These are phyloP conservation scores for Rhinichthys osculus DNA, from an alignment of 2,797 vertebrate genomes.

Conservation along the genomic window DNA sequence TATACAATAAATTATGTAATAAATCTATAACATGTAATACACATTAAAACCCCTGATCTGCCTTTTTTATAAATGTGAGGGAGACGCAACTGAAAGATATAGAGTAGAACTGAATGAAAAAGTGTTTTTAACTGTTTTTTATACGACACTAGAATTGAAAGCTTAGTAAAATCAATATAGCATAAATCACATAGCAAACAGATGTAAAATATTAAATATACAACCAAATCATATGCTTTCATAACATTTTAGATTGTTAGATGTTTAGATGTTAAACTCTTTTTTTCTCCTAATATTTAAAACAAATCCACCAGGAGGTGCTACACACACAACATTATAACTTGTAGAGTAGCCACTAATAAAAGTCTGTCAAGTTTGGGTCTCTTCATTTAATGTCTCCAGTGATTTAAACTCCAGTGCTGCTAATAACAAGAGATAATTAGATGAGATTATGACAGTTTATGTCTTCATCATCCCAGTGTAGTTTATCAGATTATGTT, in stretches of 20 bases:
- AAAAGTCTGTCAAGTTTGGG: not conserved
- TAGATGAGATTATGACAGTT: not conserved
- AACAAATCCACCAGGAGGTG: constrained; percentile 40
- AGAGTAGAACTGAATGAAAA: not conserved
- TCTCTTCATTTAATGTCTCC: not conserved
- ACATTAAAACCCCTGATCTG: not conserved
- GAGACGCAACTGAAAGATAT: not conserved
- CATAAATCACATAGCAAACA: not conserved
- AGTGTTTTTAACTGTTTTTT: not conserved
- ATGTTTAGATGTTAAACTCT: not conserved
- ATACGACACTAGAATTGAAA: not conserved
- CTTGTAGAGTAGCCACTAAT: not conserved
- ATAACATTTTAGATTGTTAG: not conserved
- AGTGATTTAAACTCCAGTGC: not conserved
- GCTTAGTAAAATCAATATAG: not conserved
- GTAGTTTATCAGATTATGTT: not conserved
- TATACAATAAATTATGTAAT: not conserved
- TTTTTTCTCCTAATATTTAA: not conserved
- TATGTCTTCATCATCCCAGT: not conserved
- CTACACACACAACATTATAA: constrained; percentile 22
- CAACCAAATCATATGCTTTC: not conserved
- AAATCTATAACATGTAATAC: too few relatives aligned
- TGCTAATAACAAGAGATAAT: not conserved
- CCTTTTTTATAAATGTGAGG: not conserved
- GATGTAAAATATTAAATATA: not conserved